Base-by-base conservation (phyloP, 2,888 invertebrate species). In the Leucophora obtusa region DNA sequence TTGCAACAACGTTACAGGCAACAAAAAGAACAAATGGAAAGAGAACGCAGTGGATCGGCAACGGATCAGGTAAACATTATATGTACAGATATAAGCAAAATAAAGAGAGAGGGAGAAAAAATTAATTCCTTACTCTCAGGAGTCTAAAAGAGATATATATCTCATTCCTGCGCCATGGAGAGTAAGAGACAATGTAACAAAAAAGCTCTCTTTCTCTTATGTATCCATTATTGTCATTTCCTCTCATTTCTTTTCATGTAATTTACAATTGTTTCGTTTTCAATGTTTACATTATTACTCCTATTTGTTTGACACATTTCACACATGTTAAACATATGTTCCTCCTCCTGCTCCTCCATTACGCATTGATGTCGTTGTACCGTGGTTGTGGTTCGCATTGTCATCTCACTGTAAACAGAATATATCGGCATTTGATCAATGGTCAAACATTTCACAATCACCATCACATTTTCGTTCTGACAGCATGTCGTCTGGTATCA, bases 1-100 rank as follows among this genome's bases (percentile, higher is more conserved):
- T 86, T 93, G 59, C 92, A 93, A 84, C 92, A 92, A 84, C 89
- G 93, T 54, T 93, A 93, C 84, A 91, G 92, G 50, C 92, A 92
- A 83, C 93, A 93, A 84, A 93, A 92, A 87, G 90, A 92, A 43
- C 90, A 91, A 14, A 92, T 92, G 91, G 89, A 87, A 9, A 77
- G 82, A 17, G 85, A 79, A 10, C 85, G 86, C 43, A 84, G 83
- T 17, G 83, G 84, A n/a, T 82, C 84, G 5, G 79, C 82, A 59
- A 86, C 84, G 47, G 87, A 87, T 21, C 89, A 89, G 87, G 84
- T 84, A 84, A 82, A 54, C 24, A 8, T 33, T 74, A 47, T 17
- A 11, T 11, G 24, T 38, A 24, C 28, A 6, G 28, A 7, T n/a
- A 33, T 11, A 21, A 5, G 4, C 43, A 24, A 21, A 56, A 3